Base-by-base conservation (phyloP, 2,888 invertebrate species). In the Phengaris alcon region DNA sequence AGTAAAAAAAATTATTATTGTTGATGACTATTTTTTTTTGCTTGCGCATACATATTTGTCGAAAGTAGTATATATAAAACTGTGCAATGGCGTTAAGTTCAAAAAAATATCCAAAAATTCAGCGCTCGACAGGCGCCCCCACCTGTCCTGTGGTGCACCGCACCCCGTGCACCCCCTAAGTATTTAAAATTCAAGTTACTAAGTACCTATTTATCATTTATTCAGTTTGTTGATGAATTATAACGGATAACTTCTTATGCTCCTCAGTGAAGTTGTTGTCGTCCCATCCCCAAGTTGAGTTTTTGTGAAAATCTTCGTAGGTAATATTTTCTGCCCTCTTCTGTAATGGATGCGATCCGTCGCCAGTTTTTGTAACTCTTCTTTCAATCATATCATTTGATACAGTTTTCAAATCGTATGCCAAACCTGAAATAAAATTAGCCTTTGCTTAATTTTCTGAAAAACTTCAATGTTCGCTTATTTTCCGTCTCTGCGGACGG, bases 321-420 rank as follows among this genome's bases (percentile, higher is more conserved):
- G 48, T 48, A 48, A 48, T 48, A 8, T 48, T 48, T 48, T 87
- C 86, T 0, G 77, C 77, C 44, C 77, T 73, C 79, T 82, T 35
- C 78, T 82, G 8, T 2, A 83, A 84, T 0, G 89, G 86, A 81
- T 95, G 95, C 8, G 93, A 87, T 0, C 97, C 97, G 80, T 97
- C 97, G 0, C 97, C 97, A 0, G 97, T 97, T 81, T 97, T 94
- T 22, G 90, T 84, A 0, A 95, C 95, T 74, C 98, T 93, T 84
- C 95, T 96, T 77, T 94, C 89, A 1, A 97, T 94, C 94, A 97
- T 95, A 3, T 96, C 95, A 8, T 91, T 86, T 5, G 96, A 94
- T 4, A 97, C 97, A 2, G 96, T 97, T 88, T 97, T 98, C 82
- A 97, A 88, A 84, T 98, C 97, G 85, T 97, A 97, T 0, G 97